Evolutionary conservation across 1,140 invertebrate species (phyloP), one percentile per base, ranked within the genome.

Genomic region (Hydropsyche tenuis): DNA sequence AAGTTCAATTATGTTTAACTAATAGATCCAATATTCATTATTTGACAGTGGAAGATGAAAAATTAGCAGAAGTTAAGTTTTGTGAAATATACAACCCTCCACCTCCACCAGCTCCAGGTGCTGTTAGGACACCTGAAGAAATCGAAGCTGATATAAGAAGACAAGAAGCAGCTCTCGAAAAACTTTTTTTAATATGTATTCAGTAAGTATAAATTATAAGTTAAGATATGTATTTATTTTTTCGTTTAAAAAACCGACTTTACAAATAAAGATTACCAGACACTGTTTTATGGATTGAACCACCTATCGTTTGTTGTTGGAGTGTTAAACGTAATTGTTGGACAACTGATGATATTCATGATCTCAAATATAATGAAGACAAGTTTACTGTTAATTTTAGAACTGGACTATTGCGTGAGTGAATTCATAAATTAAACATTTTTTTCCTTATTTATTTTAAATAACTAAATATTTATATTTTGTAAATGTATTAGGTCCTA

Each of bases 321-420:
- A 87, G 93, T 77, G 79, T 86, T 76, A 73, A 80, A 18, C 72
- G 79, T 75, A 78, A 82, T 75, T 79, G 85, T 66, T 96, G 94
- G 94, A 90, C 90, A 0, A 93, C 88, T 0, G 87, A 91, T 68
- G 89, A 92, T 78, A 86, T 95, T 0, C 90, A 94, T 73, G 93
- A 95, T 75, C 87, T 91, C 51, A 93, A 93, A 79, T 94, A 91
- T 78, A 94, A 93, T 79, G 93, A 94, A 79, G 92, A 94, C 75
- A 93, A 93, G 78, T 88, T 93, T 16, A 89, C 87, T 0, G 85
- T 94, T 48, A 88, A 90, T 48, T 93, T 94, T 75, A 85, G 92
- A 46, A 92, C 90, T 0, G 91, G 91, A 0, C 48, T 37, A 42
- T 25, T 72, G 23, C 53, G 69, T 72, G 6, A 37, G 37, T 42